These are phyloP conservation scores for Acestrorhynchus altus DNA, from an alignment of 2,797 vertebrate species.

Conservation along the genomic window DNA sequence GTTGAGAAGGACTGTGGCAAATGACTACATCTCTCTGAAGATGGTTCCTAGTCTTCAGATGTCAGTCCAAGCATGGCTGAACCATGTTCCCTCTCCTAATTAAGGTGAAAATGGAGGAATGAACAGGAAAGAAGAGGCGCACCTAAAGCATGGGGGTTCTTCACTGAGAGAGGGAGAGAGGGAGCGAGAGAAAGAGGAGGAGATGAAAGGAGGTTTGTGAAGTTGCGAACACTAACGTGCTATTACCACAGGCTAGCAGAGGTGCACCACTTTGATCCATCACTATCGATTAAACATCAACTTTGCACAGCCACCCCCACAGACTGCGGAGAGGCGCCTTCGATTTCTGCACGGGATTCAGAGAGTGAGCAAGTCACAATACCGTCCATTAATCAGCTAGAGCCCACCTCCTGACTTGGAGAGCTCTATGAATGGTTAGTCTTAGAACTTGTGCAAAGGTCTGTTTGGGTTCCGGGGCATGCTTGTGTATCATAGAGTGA, in stretches of 20 bases:
- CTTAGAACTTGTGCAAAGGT: not conserved
- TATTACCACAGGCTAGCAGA: conserved; percentile 64
- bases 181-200: not conserved
- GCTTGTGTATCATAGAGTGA: no score
- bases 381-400: conserved; percentile 17
- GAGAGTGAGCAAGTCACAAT: not conserved
- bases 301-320: conserved; percentile 53
- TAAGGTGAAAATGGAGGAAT: conserved; percentile 28
- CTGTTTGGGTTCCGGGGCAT: not conserved
- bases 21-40: conserved; percentile 39
- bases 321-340: conserved; percentile 29
- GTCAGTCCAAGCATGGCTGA: conserved; percentile 28
- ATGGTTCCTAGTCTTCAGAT: conserved; percentile 28
- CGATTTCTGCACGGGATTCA: conserved; percentile 28
- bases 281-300: conserved; percentile 76
- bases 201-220: conserved; percentile 54
- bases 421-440: not conserved
- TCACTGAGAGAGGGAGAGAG: conserved; percentile 20
- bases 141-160: conserved; percentile 8
- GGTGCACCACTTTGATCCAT: conserved; percentile 75
- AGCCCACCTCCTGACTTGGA: conserved; percentile 56
- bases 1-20: conserved; percentile 32
- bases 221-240: conserved; percentile 52
- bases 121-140: conserved; percentile 3
- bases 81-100: conserved; percentile 42